phyloP scores from a whole-genome alignment of 2,113 vertebrate genomes.

The Triplophysa siluroides region DNA sequence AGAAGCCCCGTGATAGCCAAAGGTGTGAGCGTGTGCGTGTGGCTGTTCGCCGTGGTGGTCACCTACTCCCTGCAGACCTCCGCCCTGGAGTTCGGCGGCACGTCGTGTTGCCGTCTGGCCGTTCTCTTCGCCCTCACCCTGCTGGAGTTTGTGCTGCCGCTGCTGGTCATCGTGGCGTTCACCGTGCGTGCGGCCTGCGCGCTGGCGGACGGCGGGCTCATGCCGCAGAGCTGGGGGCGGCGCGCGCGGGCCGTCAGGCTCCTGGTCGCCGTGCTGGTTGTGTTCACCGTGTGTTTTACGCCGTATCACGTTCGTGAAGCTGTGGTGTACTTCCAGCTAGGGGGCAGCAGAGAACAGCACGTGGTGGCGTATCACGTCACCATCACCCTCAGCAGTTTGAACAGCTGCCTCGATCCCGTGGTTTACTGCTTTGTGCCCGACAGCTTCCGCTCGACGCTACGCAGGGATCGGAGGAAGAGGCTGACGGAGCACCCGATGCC shows the following conservation, averaged over 20 bases:
- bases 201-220: conserved; percentile 77
- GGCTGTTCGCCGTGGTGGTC: conserved; percentile 85
- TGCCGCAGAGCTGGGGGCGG: conserved; percentile 85
- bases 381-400: conserved; percentile 92
- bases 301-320: conserved; percentile 90
- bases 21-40: conserved; percentile 80
- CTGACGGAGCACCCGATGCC: conserved; percentile 48
- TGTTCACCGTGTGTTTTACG: conserved; percentile 93
- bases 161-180: conserved; percentile 85
- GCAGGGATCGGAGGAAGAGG: conserved; percentile 42
- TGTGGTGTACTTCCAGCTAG: conserved; percentile 78
- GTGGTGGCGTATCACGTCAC: conserved; percentile 88
- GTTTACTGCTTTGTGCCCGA: conserved; percentile 98
- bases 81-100: conserved; percentile 69
- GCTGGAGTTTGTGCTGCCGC: conserved; percentile 89
- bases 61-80: conserved; percentile 86
- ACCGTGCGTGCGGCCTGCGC: conserved; percentile 88
- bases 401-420: conserved; percentile 95
- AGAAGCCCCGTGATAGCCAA: conserved; percentile 81
- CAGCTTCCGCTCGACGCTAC: conserved; percentile 84
- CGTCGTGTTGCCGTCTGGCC: conserved; percentile 73
- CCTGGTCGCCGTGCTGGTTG: conserved; percentile 84
- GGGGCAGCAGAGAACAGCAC: conserved; percentile 62
- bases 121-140: conserved; percentile 84
- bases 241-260: conserved; percentile 85